Evolutionary conservation across 1,140 invertebrate species (phyloP), one percentile per base, ranked within the genome.

Genomic region (Notospermus geniculatus): DNA sequence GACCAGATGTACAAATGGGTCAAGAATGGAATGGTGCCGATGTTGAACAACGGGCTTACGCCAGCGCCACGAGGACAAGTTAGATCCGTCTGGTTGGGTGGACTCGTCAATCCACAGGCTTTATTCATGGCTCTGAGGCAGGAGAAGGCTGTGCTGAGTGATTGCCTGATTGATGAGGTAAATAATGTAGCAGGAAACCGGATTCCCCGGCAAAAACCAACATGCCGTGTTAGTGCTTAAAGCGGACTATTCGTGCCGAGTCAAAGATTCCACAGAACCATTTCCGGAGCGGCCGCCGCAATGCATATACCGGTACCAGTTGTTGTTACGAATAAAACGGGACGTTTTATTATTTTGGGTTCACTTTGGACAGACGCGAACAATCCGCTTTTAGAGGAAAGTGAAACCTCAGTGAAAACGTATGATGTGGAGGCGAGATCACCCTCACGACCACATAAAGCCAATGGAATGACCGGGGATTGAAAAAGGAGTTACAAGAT

Each of bases 51-150:
- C 2, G 63, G 64, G 15, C 67, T 73, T 17, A 72, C 71, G 27
- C 56, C 70, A 1, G 66, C 67, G 1, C 70, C 72, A 1, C 62
- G 71, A 19, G 78, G 78, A 13, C 64, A 57, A 19, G 67, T 79
- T 45, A 64, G 66, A 11, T 66, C 65, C 5, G 70, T 79, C 17
- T 80, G 78, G 78, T 65, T 80, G 11, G 77, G 78, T 52, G 78
- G 78, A 17, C 66, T 80, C 11, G 76, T 79, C 55, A 78, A 78
- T 55, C 78, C 78, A 13, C 67, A 69, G 58, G 74, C 74, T 9
- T 57, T 80, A 2, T 55, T 80, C 4, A 73, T 71, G 28, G 70
- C 77, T 1, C 41, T 78, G 0, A 64, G 65, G 57, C 77, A 77
- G 57, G 78, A 80, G 69, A 79, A 77, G 57, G 76, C 78, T 27